Evolutionary conservation across 1,140 invertebrate species (phyloP).

Genomic region (Lepidurus couesii): DNA sequence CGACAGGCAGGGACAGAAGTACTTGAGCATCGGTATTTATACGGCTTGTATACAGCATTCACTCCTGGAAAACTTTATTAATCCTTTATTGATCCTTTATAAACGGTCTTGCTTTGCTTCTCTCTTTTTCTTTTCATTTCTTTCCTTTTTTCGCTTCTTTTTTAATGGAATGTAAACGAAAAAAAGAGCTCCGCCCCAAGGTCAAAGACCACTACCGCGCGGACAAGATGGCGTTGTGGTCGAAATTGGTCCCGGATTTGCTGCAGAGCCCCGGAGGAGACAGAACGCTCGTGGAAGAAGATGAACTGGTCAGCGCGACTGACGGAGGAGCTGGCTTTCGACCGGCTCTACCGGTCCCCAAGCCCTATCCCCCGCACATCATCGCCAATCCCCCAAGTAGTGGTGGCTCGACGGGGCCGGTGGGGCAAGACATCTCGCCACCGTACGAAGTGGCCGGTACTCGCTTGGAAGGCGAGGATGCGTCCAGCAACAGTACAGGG

Average conservation of each 20-base stretch:
- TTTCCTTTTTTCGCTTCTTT: conserved; percentile 5
- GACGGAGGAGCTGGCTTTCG: conserved; percentile 17
- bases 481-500: background rate
- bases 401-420: background rate
- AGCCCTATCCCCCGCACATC: background rate
- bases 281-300: conserved; percentile 7
- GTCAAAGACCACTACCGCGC: conserved; percentile 51
- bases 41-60: conserved; percentile 25
- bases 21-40: conserved; percentile 65
- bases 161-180: conserved; percentile 30
- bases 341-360: background rate
- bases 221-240: conserved; percentile 52
- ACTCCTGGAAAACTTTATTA: background rate
- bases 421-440: background rate
- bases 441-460: background rate
- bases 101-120: background rate
- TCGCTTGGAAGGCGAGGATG: background rate
- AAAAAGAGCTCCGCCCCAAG: conserved; percentile 39
- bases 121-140: conserved; percentile 31
- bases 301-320: background rate
- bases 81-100: conserved; percentile 26
- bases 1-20: conserved; percentile 61
- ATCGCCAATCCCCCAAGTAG: background rate
- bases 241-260: conserved; percentile 52
- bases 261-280: conserved; percentile 21